phyloP scores from a whole-genome alignment of 2,113 vertebrate species.

The human region GRCh38 chrY:767501-768000 shows the following conservation, averaged over 20 bases:
- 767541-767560: too few relatives aligned
- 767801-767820: too few relatives aligned
- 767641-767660: not conserved
- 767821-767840: not conserved
- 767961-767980: too few relatives aligned
- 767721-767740: not conserved
- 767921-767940: not conserved
- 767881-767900: accelerated
- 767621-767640: too few relatives aligned
- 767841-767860: not conserved
- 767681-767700: not conserved
- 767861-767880: not conserved
- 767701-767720: not conserved
- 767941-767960: too few relatives aligned
- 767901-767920: not conserved
- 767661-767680: not conserved
- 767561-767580: not conserved
- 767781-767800: too few relatives aligned
- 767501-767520: accelerated
- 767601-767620: not conserved
- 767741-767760: accelerated
- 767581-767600: accelerated
- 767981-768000: too few relatives aligned
- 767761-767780: not conserved
- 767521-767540: too few relatives aligned